Conservation (phyloP, 2,797 vertebrate species). For the Rhincodon typus region DNA sequence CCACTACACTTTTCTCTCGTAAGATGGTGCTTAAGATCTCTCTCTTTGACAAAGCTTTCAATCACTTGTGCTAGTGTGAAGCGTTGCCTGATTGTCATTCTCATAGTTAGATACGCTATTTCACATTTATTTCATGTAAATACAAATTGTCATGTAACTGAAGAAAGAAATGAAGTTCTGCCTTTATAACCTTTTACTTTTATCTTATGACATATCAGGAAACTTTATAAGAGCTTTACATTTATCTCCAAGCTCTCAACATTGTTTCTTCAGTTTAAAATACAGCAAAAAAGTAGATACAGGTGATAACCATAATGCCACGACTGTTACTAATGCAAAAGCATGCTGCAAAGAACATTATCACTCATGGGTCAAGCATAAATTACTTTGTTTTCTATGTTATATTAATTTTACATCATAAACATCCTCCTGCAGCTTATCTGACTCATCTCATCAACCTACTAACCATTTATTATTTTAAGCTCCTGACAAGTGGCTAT, state of each 20-base stretch:
- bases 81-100: not conserved
- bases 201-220: not conserved
- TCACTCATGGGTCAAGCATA: not conserved
- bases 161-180: not conserved
- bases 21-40: not conserved
- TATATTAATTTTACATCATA: not conserved
- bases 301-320: not conserved
- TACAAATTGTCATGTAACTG: not conserved
- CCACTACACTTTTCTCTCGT: not conserved
- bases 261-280: not conserved
- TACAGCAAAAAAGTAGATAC: not conserved
- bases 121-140: too few species aligned
- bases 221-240: not conserved
- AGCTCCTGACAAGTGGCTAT: conserved; percentile 43
- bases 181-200: not conserved
- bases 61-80: not conserved
- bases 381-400: conserved; percentile 8
- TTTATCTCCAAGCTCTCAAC: not conserved
- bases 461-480: conserved; percentile 41
- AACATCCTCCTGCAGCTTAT: conserved; percentile 36
- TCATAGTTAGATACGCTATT: too few species aligned
- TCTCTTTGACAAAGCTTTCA: not conserved
- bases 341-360: not conserved
- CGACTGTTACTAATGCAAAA: not conserved
- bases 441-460: not conserved